phyloP scores from a whole-genome alignment of 1,140 invertebrate genomes.

The Drosophila bipectinata region DNA sequence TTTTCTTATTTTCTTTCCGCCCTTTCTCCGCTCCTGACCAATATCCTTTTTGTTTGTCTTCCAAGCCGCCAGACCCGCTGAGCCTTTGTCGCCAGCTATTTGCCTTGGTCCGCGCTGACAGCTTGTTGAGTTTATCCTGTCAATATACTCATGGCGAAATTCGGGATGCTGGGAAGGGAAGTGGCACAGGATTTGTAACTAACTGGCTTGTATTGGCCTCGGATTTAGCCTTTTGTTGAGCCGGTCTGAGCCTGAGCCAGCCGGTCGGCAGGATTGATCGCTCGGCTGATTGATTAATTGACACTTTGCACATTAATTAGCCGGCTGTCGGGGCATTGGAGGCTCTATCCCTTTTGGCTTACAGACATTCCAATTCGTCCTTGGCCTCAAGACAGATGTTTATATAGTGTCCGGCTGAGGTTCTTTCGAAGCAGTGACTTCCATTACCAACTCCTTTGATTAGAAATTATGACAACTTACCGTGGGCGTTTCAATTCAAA shows the following conservation, averaged over 20 bases:
- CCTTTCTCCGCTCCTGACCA: neutral
- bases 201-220: conserved; percentile 27
- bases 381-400: conserved; percentile 40
- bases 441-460: conserved; percentile 30
- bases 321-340: neutral
- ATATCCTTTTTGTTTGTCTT: conserved; percentile 37
- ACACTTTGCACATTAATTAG: conserved; percentile 81
- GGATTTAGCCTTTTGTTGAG: conserved; percentile 46
- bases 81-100: conserved; percentile 69
- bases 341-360: conserved; percentile 40
- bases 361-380: conserved; percentile 25
- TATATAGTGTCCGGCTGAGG: conserved; percentile 1
- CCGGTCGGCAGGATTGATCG: conserved; percentile 64
- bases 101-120: conserved; percentile 64
- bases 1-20: conserved; percentile 30
- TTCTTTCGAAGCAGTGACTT: neutral
- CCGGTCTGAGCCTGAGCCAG: conserved; percentile 14
- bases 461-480: conserved; percentile 70
- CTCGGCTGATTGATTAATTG: conserved; percentile 77
- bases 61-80: conserved; percentile 39
- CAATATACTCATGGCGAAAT: conserved; percentile 45
- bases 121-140: conserved; percentile 76
- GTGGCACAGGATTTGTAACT: conserved; percentile 4
- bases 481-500: conserved; percentile 25
- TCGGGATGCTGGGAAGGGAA: conserved; percentile 10